Base-by-base conservation (phyloP, 2,888 invertebrate genomes). In the Eueremaeus valkanovi region DNA sequence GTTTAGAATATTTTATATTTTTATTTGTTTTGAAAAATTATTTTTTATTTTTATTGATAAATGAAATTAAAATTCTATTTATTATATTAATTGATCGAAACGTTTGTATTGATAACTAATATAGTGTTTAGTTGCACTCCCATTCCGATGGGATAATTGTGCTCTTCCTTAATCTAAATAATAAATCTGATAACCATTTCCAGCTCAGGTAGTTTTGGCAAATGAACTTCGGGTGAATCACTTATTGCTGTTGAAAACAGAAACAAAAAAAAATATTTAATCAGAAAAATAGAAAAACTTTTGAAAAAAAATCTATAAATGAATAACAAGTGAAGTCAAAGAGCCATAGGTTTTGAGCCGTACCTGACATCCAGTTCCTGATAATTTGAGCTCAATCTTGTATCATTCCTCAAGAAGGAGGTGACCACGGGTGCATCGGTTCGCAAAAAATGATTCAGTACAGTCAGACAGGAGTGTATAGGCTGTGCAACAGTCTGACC, bases 401-500 rank as follows among this genome's bases (percentile, higher is more conserved):
- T n/a, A n/a, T 49, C 55, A 9, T 21, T 3, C 24, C 27, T 55
- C 21, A 55, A 24, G 11, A 68, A 16, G 21, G 31, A 31, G n/a
- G n/a, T 21, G 42, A 36, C 36, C 3, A 68, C 42, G 5, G 8
- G 3, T 31, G 5, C 21, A 31, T 3, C n/a, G 42, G 31, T 16
- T 8, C 42, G 18, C 3, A 93, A 81, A 98, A 87, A 87, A 98
- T 93, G 74, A 87, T 83, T 82, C 97, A 96, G 84, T 98, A 89
- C 61, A 93, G 90, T 80, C 89, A 98, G 86, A 84, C 98, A 98
- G 36, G 95, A 96, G 16, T 89, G 85, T 87, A 98, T 93, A 80
- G 95, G 89, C 85, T 98, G 98, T 18, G 97, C 97, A 80, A 96
- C 84, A 13, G 98, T 98, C 79, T 98, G 98, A 77, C 95, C 94